Evolutionary conservation across 2,113 vertebrate species (phyloP).

Genomic region (Gallinago media): DNA sequence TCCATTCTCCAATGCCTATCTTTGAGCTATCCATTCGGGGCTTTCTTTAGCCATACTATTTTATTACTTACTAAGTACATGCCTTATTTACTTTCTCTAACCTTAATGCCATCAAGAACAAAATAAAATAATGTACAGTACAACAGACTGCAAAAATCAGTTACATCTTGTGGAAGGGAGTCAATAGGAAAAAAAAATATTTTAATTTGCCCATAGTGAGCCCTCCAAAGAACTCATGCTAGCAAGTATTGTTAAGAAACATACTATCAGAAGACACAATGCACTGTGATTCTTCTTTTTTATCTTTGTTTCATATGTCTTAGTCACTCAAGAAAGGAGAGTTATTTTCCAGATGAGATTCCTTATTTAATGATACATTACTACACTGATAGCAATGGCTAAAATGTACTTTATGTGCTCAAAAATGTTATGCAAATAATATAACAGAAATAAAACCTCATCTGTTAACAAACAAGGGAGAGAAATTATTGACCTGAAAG

Average conservation of each 20-base stretch:
- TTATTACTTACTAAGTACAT: not conserved
- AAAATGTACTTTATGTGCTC: not conserved
- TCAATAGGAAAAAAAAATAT: not conserved
- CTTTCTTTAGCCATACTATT: not conserved
- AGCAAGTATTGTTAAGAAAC: not conserved
- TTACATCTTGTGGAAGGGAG: not conserved
- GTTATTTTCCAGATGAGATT: not conserved
- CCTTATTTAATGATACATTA: not conserved
- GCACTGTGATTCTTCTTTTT: not conserved
- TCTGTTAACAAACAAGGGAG: not conserved
- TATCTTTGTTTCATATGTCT: not conserved
- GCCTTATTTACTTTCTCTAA: not conserved
- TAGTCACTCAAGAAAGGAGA: not conserved
- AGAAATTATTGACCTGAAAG: not conserved
- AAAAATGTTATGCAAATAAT: not conserved
- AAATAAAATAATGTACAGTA: not conserved
- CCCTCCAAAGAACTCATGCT: not conserved
- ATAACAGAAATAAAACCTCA: not conserved
- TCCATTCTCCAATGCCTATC: not conserved
- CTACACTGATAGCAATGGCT: not conserved
- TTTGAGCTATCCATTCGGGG: not conserved
- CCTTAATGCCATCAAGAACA: not conserved
- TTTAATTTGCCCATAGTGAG: not conserved
- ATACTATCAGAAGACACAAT: not conserved
- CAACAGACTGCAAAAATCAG: not conserved